phyloP scores from a whole-genome alignment of 2,888 invertebrate species.

The Barypeithes pellucidus region DNA sequence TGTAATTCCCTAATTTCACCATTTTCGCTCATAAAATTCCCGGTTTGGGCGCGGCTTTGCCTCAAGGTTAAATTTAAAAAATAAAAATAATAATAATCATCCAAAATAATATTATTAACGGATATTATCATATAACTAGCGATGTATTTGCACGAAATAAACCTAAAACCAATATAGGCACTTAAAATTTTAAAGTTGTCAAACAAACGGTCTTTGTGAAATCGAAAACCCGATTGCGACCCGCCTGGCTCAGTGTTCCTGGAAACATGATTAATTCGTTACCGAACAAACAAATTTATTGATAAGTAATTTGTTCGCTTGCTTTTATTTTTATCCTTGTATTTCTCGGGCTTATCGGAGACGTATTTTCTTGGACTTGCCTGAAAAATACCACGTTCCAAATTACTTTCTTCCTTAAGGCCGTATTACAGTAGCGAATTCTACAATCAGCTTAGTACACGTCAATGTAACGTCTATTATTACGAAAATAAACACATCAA shows the following conservation, averaged over 20 bases:
- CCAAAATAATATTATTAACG: neutral
- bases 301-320: slow-evolving; percentile 49
- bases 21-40: too few relatives aligned
- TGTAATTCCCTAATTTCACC: too few relatives aligned
- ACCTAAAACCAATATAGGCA: slow-evolving; percentile 15
- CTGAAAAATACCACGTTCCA: slow-evolving; percentile 21
- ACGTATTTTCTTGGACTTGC: slow-evolving; percentile 15
- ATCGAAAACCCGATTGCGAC: slow-evolving; percentile 14
- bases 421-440: too few relatives aligned
- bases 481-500: too few relatives aligned
- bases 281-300: slow-evolving; percentile 52
- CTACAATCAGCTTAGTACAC: too few relatives aligned
- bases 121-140: slow-evolving; percentile 5
- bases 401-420: too few relatives aligned
- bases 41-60: too few relatives aligned
- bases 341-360: slow-evolving; percentile 30
- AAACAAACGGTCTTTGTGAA: slow-evolving; percentile 32
- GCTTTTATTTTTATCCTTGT: slow-evolving; percentile 50
- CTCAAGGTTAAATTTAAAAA: too few relatives aligned
- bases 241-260: slow-evolving; percentile 35
- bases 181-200: slow-evolving; percentile 22
- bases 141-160: slow-evolving; percentile 14
- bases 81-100: slow-evolving; percentile 9
- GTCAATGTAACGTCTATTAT: too few relatives aligned
- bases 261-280: slow-evolving; percentile 52